Conservation (phyloP, 2,113 vertebrate genomes). For the Grantiella picta region DNA sequence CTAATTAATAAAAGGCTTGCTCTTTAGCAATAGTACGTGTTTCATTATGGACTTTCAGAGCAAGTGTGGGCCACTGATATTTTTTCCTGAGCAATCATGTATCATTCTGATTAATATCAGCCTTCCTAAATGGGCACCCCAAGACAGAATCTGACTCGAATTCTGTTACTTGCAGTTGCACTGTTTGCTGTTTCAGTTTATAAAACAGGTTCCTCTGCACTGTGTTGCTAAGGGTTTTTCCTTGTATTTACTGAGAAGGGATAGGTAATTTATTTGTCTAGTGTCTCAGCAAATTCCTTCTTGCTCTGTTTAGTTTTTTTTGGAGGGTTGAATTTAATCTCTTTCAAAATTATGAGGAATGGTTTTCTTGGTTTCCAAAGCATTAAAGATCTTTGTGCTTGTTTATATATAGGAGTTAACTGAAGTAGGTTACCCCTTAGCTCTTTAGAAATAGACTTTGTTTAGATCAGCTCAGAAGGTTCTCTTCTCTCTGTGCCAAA, state of each 20-base stretch:
- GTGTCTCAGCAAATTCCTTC: not conserved
- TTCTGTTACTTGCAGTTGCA: not conserved
- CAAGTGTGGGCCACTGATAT: not conserved
- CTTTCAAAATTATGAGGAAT: not conserved
- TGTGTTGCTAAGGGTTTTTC: not conserved
- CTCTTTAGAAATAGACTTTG: not conserved
- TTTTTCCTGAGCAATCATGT: not conserved
- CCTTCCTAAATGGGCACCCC: not conserved
- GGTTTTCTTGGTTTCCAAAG: not conserved
- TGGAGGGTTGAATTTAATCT: not conserved
- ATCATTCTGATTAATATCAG: not conserved
- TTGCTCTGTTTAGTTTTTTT: not conserved
- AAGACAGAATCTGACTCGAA: not conserved
- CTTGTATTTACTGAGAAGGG: not conserved
- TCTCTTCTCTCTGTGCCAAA: not conserved
- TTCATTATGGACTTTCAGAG: not conserved
- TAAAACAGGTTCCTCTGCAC: not conserved
- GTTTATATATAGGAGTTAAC: not conserved
- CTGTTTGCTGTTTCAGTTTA: not conserved
- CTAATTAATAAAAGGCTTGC: not conserved
- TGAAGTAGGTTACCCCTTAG: not conserved
- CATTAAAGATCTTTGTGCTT: not conserved
- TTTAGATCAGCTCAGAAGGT: not conserved
- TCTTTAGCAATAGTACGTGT: not conserved
- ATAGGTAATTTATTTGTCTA: not conserved